phyloP scores from a whole-genome alignment of 2,888 invertebrate species.

The Ernsta delagoae region DNA sequence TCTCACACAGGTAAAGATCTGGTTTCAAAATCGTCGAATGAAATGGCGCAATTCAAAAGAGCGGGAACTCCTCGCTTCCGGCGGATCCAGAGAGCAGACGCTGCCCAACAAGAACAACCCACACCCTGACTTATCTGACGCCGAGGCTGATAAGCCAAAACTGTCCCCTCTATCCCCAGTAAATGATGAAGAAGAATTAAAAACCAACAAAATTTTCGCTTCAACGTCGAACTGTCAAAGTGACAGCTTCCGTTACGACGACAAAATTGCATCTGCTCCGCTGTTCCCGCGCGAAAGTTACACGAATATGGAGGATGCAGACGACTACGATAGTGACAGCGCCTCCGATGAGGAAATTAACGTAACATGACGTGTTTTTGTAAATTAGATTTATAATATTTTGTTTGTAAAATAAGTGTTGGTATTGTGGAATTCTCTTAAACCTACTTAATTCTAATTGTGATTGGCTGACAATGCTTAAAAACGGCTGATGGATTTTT shows the following conservation, averaged over 20 bases:
- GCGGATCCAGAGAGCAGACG: conserved; percentile 97
- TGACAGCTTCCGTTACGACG: conserved; percentile 67
- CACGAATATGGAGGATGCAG: conserved; percentile 71
- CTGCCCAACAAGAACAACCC: conserved; percentile 98
- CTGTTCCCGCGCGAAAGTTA: conserved; percentile 64
- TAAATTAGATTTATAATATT: conserved; percentile 30
- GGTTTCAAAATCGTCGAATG: conserved; percentile 99
- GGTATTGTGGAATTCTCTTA: too few relatives aligned
- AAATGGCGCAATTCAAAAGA: conserved; percentile 99
- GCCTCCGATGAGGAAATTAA: conserved; percentile 94
- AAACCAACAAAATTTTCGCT: conserved; percentile 66
- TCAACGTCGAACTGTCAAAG: conserved; percentile 62
- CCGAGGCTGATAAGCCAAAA: conserved; percentile 91
- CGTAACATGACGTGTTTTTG: conserved; percentile 90
- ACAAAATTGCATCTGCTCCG: conserved; percentile 65
- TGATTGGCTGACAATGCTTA: too few relatives aligned
- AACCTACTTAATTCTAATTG: too few relatives aligned
- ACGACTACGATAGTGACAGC: conserved; percentile 82
- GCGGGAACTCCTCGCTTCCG: conserved; percentile 95
- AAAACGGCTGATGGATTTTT: too few relatives aligned
- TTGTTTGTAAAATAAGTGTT: too few relatives aligned
- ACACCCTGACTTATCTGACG: conserved; percentile 96
- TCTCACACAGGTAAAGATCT: conserved; percentile 85
- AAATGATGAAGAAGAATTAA: conserved; percentile 64
- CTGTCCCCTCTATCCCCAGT: conserved; percentile 84